Evolutionary conservation across 1,140 invertebrate species (phyloP), one percentile per base, ranked within the genome.

Genomic region (Geopemphigus sp.): DNA sequence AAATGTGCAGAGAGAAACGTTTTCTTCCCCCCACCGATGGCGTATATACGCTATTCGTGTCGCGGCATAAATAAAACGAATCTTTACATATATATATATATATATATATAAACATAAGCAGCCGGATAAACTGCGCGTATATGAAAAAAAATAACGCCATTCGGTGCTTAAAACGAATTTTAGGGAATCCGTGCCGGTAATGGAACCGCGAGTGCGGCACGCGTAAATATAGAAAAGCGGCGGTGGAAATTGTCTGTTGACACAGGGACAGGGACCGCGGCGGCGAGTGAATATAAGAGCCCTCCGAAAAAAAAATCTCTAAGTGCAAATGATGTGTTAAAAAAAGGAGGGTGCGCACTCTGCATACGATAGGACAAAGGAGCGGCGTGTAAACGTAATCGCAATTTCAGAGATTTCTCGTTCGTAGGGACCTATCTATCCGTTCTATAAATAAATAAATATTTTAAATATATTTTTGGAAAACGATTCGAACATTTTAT

Each of bases 291-390:
- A 70, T 70, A 70, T 70, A 54, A 72, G 68, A 29, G 50, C 68
- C 50, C 68, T 72, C 26, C 39, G 24, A 14, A 26, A 26, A 15
- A 50, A 50, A 70, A 72, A 29, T 53, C 14, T 53, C 19, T 39
- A 72, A 72, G 68, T 72, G 68, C 68, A 72, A 72, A 72, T 72
- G 68, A 72, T 72, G 68, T 72, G 68, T 72, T 72, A 72, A 72
- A 72, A 72, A 72, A 72, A 72, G 47, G 68, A 53, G 68, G 68
- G 68, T 72, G 24, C 29, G 50, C 32, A 39, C 32, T 39, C 32
- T 39, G 32, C 32, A 39, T 8, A 4, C 47, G 47, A 12, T 1
- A 54, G 47, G 50, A 72, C 68, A 72, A 72, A 72, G 26, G 24
- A 53, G 22, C 64, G 32, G 39, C 66, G 22, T 47, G 12, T 72